Conservation (phyloP, 2,888 invertebrate species). For the Ophion obscuratus region DNA sequence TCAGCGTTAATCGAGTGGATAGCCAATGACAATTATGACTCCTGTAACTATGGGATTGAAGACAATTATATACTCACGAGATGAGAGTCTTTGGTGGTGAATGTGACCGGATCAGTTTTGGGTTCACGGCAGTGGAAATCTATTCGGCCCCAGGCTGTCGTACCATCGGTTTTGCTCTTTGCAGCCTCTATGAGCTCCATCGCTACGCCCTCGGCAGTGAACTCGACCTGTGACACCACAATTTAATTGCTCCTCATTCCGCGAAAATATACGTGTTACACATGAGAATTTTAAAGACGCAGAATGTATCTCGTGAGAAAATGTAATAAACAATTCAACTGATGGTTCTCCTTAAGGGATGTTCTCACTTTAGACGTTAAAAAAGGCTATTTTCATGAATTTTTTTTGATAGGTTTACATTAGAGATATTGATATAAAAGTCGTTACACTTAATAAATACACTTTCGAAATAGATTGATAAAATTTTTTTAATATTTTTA, state of each 20-base stretch:
- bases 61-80: conserved; percentile 88
- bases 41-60: conserved; percentile 3
- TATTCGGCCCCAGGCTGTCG: conserved; percentile 88
- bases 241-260: neutral
- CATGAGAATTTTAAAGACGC: neutral
- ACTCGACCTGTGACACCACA: conserved; percentile 90
- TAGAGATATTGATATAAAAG: too few relatives aligned
- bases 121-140: conserved; percentile 95
- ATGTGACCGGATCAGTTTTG: conserved; percentile 95
- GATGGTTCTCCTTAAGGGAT: too few relatives aligned
- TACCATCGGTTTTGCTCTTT: conserved; percentile 89
- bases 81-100: conserved; percentile 95
- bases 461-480: too few relatives aligned
- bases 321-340: too few relatives aligned
- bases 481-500: too few relatives aligned
- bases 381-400: too few relatives aligned
- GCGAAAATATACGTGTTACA: neutral
- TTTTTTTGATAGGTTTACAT: too few relatives aligned
- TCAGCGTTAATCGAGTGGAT: conserved; percentile 25
- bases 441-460: too few relatives aligned
- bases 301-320: too few relatives aligned
- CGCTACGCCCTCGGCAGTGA: conserved; percentile 94
- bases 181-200: conserved; percentile 96
- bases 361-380: too few relatives aligned
- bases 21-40: conserved; percentile 37